Evolutionary conservation across 1,140 invertebrate species (phyloP).

Genomic region (Nephotettix cincticeps): DNA sequence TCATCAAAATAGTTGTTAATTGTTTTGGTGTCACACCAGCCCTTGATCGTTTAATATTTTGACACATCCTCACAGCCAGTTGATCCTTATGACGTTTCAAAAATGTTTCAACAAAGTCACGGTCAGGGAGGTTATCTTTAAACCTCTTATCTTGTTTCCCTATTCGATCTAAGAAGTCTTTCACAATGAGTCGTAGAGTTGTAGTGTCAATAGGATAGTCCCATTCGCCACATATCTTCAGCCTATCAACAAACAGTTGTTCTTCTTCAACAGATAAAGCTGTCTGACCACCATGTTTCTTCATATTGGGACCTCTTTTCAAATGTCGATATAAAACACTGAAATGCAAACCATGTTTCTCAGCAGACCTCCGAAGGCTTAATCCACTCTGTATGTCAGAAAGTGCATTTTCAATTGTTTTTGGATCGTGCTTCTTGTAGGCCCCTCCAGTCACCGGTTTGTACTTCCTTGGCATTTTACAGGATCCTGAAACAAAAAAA

Average conservation of each 20-base stretch:
- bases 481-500: slow-evolving; percentile 22
- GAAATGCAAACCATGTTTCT: slow-evolving; percentile 26
- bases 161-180: slow-evolving; percentile 23
- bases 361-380: slow-evolving; percentile 17
- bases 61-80: slow-evolving; percentile 22
- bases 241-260: slow-evolving; percentile 4
- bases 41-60: slow-evolving; percentile 31
- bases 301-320: slow-evolving; percentile 27
- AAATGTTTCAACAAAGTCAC: slow-evolving; percentile 26
- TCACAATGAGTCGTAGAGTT: slow-evolving; percentile 23
- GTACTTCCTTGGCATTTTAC: slow-evolving; percentile 28
- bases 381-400: slow-evolving; percentile 24
- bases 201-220: slow-evolving; percentile 26
- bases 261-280: slow-evolving; percentile 28
- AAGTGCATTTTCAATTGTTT: slow-evolving; percentile 28
- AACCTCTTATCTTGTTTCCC: slow-evolving; percentile 24
- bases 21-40: slow-evolving; percentile 28
- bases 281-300: slow-evolving; percentile 21
- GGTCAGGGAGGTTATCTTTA: too few species aligned
- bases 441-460: slow-evolving; percentile 19
- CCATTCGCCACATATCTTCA: slow-evolving; percentile 17
- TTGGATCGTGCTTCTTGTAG: slow-evolving; percentile 16
- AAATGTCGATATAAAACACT: slow-evolving; percentile 16
- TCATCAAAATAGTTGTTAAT: slow-evolving; percentile 33
- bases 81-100: slow-evolving; percentile 28